Base-by-base conservation (phyloP, 2,888 invertebrate species). In the Xanthia togata region DNA sequence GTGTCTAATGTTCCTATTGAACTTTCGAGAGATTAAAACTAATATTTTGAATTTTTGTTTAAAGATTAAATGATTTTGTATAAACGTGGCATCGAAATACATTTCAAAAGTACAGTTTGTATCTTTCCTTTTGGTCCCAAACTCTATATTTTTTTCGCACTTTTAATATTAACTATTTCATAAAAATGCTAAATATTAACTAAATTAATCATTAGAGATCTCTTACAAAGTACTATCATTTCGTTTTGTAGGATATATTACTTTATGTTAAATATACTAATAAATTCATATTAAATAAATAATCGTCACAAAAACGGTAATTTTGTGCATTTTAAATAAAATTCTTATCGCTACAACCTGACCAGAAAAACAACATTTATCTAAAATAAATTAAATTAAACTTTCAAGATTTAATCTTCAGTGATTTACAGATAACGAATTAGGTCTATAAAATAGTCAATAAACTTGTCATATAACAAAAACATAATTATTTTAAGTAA, bases 71-170 rank as follows among this genome's bases (percentile, higher is more conserved):
- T 55, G 31, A 38, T 55, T 78, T 72, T 35, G 17, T 41, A n/a
- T 55, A 63, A 60, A 70, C 11, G 63, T 55, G 38, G 50, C 53
- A 76, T 55, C 20, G 1, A 70, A 41, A 73, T 71, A 64, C 60
- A 70, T 64, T 79, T 50, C 17, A 72, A 78, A 73, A 65, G 55
- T 69, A 81, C 76, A 38, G 12, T n/a, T 23, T 31, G 60, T 65
- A 59, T n/a, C 38, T 63, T 60, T 59, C 31, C 55, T 72, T 57
- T 87, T 87, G 87, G 87, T 87, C 87, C 87, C 87, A 70, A 80
- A 78, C 67, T 69, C 70, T 67, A 72, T 67, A 60, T 65, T 62
- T 59, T n/a, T 70, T 83, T 72, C 53, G 72, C 65, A 44, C 55
- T 57, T 60, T 60, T 59, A 53, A 6, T 70, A 75, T 70, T 64